Base-by-base conservation (phyloP, 2,888 invertebrate species). In the Arrhopalites spinosus region DNA sequence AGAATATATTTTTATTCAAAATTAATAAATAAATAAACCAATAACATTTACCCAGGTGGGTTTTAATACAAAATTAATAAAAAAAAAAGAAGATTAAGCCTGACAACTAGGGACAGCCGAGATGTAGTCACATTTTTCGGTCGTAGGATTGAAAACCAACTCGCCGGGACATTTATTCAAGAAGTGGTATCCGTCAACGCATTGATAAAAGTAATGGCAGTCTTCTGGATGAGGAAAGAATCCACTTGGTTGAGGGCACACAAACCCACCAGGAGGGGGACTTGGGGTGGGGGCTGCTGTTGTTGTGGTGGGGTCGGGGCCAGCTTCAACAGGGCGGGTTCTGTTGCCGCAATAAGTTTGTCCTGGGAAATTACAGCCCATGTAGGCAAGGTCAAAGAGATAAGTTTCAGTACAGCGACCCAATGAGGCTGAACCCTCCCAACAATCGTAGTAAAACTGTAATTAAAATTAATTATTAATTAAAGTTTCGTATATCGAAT, bases 291-390 rank as follows among this genome's bases (percentile, higher is more conserved):
- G 63, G 7, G 75, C 64, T 7, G 76, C 43, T 23, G 20, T 8
- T 23, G 56, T 23, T 7, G 78, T 78, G 15, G 67, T 69, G 13
- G 70, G 59, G 7, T 73, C 64, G 20, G 20, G 17, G 0, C 20
- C 43, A 0, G 66, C 56, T 13, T 66, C 74, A 17, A 30, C 63
- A 1, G 78, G 77, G 17, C 78, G 59, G 15, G 45, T n/a, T 23
- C 78, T 45, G 23, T 76, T 74, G 29, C 73, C 76, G 53, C 80
- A 80, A 56, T 78, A 72, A 8, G 76, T 76, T 13, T 64, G 50
- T 25, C 79, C 73, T 0, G 80, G 77, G 45, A 29, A 74, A 30
- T 79, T 74, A 56, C 80, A 80, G 13, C 80, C 80, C n/a, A 43
- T 53, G 67, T 77, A 80, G 0, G 72, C 63, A 0, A 77, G 23